phyloP scores from a whole-genome alignment of 2,113 vertebrate genomes.

The Hepsetus odoe region DNA sequence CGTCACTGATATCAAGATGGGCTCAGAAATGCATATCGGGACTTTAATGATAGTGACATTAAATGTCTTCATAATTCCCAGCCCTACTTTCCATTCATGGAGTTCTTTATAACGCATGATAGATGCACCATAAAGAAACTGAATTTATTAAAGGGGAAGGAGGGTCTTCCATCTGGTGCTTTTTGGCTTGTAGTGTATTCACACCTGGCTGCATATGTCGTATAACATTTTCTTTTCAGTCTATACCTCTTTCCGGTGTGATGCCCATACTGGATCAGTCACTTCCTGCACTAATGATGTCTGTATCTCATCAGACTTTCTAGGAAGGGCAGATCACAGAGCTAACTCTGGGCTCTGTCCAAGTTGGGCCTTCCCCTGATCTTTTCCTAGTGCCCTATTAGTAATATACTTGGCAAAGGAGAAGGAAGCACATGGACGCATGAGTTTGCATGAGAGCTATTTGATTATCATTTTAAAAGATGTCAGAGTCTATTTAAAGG shows the following conservation, averaged over 20 bases:
- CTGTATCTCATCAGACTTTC: conserved; percentile 14
- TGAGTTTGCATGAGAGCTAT: background rate
- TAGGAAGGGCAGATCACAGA: conserved; percentile 43
- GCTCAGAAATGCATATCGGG: too few relatives aligned
- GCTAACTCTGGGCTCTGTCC: conserved; percentile 27
- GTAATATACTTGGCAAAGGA: conserved; percentile 42
- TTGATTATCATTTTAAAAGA: background rate
- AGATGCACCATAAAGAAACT: too few relatives aligned
- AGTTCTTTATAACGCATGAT: too few relatives aligned
- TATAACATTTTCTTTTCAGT: background rate
- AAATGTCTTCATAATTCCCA: too few relatives aligned
- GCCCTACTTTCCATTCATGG: too few relatives aligned
- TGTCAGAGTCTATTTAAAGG: background rate
- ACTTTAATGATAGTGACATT: too few relatives aligned
- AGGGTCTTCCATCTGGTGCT: background rate
- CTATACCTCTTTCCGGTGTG: background rate
- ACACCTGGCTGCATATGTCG: background rate
- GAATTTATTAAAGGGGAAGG: background rate
- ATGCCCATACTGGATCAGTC: conserved; percentile 25
- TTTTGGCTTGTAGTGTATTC: background rate
- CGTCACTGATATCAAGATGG: too few relatives aligned
- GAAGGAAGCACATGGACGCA: background rate
- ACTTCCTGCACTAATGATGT: conserved; percentile 32
- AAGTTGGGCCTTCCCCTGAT: conserved; percentile 8
- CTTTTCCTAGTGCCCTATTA: conserved; percentile 48